These are phyloP conservation scores for Acanthiza pusilla DNA, from an alignment of 2,797 vertebrate species.

Conservation along the genomic window DNA sequence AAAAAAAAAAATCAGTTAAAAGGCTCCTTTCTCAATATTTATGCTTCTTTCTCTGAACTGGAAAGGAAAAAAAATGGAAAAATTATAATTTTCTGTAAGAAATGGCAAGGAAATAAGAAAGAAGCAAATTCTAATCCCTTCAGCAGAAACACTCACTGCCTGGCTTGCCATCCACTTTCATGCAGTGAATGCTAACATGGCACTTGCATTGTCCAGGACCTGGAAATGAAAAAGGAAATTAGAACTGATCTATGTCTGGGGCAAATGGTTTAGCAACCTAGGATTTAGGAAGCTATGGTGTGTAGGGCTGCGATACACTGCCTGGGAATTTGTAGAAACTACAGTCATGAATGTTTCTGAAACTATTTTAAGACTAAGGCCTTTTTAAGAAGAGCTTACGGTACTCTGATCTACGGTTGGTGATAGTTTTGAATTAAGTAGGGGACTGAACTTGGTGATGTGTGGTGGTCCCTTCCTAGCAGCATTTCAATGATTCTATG, in stretches of 20 bases:
- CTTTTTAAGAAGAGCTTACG: background rate
- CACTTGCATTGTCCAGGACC: background rate
- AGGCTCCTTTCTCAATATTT: background rate
- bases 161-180: background rate
- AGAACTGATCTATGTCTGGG: background rate
- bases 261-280: background rate
- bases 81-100: background rate
- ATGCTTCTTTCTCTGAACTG: background rate
- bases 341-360: background rate
- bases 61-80: background rate
- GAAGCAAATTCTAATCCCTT: background rate
- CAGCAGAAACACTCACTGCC: background rate
- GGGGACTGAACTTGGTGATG: background rate
- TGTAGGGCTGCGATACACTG: background rate
- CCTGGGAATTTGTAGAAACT: background rate
- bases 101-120: background rate
- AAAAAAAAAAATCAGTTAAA: constrained; percentile 14
- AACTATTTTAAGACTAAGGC: background rate
- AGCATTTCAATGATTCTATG: background rate
- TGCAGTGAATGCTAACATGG: background rate
- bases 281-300: background rate
- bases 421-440: background rate
- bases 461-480: background rate
- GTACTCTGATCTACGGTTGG: background rate
- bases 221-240: background rate